phyloP scores from a whole-genome alignment of 2,797 vertebrate species.

The Xenentodon cancila region DNA sequence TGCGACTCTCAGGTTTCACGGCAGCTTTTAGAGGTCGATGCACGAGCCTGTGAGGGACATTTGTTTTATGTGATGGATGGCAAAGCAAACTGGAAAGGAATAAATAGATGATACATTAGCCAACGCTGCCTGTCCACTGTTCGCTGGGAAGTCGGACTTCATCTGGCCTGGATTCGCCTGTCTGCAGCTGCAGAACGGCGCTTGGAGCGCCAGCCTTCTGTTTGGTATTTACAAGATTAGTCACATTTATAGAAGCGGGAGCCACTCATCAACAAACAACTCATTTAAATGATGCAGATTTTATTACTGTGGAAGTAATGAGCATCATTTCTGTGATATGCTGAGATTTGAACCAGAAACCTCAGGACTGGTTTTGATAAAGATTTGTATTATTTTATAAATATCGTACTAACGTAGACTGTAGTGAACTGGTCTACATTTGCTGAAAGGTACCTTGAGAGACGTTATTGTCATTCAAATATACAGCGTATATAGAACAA shows the following conservation, averaged over 20 bases:
- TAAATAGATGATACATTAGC: conserved; percentile 61
- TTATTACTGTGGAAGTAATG: background rate
- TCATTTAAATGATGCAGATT: background rate
- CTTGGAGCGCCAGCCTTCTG: too few relatives aligned
- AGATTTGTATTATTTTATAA: too few relatives aligned
- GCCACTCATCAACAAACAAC: too few relatives aligned
- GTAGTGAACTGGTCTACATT: too few relatives aligned
- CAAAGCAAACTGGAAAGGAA: conserved; percentile 58
- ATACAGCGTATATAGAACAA: too few relatives aligned
- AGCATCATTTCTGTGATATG: too few relatives aligned
- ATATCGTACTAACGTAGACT: too few relatives aligned
- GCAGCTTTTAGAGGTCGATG: conserved; percentile 75
- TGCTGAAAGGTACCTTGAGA: too few relatives aligned
- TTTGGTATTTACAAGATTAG: background rate
- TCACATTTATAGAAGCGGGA: background rate
- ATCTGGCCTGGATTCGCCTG: background rate
- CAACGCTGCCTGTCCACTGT: background rate
- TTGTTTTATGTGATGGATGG: conserved; percentile 59
- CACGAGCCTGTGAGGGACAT: conserved; percentile 58
- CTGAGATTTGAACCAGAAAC: too few relatives aligned
- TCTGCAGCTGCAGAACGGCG: background rate
- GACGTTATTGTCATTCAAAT: too few relatives aligned
- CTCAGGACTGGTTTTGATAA: too few relatives aligned
- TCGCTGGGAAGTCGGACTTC: conserved; percentile 19
- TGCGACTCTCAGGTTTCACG: conserved; percentile 64